Conservation (phyloP, 1,140 invertebrate species). For the Ephestia elutella region DNA sequence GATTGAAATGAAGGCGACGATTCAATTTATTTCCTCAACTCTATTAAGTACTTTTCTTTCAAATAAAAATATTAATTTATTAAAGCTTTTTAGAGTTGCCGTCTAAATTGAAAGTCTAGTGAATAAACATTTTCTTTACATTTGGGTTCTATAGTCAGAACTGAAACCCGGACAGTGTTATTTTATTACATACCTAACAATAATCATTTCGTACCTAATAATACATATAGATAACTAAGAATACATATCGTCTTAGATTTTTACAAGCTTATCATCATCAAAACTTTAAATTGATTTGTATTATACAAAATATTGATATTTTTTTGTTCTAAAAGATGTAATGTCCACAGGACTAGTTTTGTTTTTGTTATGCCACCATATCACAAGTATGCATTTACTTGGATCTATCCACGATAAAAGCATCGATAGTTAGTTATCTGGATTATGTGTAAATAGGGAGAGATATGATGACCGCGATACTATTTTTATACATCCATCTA, state of each 20-base stretch:
- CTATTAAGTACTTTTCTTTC: conserved; percentile 11
- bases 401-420: background rate
- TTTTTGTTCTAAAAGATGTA: too few species aligned
- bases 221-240: too few species aligned
- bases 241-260: too few species aligned
- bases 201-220: too few species aligned
- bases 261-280: too few species aligned
- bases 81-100: conserved; percentile 1
- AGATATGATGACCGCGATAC: background rate
- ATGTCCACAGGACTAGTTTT: too few species aligned
- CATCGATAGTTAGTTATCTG: background rate
- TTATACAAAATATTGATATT: too few species aligned
- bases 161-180: background rate
- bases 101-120: background rate
- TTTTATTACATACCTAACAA: too few species aligned
- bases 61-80: conserved; percentile 11
- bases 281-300: too few species aligned
- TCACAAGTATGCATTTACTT: background rate
- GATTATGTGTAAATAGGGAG: background rate
- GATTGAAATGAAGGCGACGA: conserved; percentile 7
- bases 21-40: conserved; percentile 17
- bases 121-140: background rate
- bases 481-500: background rate
- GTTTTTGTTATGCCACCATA: too few species aligned
- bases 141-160: background rate